phyloP scores from a whole-genome alignment of 2,113 vertebrate species.

The Triplophysa tibetana region DNA sequence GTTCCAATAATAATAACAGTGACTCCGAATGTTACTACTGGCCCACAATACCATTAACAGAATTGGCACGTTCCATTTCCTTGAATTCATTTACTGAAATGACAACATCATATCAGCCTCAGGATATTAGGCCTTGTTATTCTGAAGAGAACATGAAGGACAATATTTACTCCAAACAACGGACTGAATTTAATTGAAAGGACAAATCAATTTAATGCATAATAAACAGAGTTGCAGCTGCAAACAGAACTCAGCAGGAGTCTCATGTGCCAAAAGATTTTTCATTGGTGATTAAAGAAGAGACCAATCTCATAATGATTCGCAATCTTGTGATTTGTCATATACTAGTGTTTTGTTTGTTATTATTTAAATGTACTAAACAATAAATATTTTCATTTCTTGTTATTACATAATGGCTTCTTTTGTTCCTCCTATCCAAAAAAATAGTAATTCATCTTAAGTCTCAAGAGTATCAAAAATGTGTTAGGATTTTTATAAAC shows the following conservation, averaged over 20 bases:
- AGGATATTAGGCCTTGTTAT: not conserved
- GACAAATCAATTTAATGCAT: not conserved
- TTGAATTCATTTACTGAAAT: not conserved
- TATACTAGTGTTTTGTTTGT: not conserved
- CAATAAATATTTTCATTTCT: not conserved
- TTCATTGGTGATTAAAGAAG: too few species aligned
- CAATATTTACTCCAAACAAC: not conserved
- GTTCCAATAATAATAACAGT: not conserved
- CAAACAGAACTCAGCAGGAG: too few species aligned
- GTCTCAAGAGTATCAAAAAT: too few species aligned
- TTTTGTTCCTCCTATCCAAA: not conserved
- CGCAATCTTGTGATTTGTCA: conserved; percentile 13
- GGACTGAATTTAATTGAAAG: not conserved
- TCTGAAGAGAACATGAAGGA: not conserved
- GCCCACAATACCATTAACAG: not conserved
- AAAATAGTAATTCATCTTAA: not conserved
- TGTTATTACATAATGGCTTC: not conserved
- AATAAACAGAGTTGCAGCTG: too few species aligned
- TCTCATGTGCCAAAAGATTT: too few species aligned
- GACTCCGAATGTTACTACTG: not conserved
- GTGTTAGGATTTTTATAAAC: too few species aligned
- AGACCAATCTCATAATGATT: too few species aligned
- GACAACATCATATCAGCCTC: not conserved
- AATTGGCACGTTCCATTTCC: not conserved
- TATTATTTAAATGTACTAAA: not conserved